A percentile compares a stretch with the other conserved stretches of the same genome.
Conservation (phyloP, 2,888 invertebrate species). For the Philhelius pedissequus region DNA sequence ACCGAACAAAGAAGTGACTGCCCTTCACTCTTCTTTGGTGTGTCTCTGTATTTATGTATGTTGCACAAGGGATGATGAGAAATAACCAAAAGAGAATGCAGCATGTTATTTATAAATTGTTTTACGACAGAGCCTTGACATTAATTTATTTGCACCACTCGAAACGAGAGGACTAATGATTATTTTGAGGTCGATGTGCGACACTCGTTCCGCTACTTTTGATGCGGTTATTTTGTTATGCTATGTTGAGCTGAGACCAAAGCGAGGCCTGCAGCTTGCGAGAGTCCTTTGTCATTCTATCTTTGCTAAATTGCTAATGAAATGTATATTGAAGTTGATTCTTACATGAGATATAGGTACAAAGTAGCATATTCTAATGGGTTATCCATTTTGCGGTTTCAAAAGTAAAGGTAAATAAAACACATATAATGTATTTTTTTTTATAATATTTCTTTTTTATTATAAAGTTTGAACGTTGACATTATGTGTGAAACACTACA, state of each 20-base stretch:
- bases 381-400: no score
- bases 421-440: no score
- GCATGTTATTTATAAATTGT: conserved; percentile 66
- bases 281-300: no score
- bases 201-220: conserved; percentile 45
- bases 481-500: no score
- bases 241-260: neutral
- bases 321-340: conserved; percentile 47
- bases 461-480: no score
- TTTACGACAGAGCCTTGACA: conserved; percentile 67
- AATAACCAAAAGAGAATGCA: conserved; percentile 45
- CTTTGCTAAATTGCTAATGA: conserved; percentile 35
- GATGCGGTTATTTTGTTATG: conserved; percentile 4
- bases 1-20: neutral
- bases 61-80: conserved; percentile 31
- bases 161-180: conserved; percentile 60
- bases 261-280: neutral
- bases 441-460: no score
- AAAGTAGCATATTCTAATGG: neutral
- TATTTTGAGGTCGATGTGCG: conserved; percentile 66
- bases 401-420: no score
- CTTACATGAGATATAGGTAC: neutral
- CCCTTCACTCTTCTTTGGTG: neutral
- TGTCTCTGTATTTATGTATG: neutral
- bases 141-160: conserved; percentile 66